phyloP scores from a whole-genome alignment of 2,113 vertebrate species.

The Platysteira castanea region DNA sequence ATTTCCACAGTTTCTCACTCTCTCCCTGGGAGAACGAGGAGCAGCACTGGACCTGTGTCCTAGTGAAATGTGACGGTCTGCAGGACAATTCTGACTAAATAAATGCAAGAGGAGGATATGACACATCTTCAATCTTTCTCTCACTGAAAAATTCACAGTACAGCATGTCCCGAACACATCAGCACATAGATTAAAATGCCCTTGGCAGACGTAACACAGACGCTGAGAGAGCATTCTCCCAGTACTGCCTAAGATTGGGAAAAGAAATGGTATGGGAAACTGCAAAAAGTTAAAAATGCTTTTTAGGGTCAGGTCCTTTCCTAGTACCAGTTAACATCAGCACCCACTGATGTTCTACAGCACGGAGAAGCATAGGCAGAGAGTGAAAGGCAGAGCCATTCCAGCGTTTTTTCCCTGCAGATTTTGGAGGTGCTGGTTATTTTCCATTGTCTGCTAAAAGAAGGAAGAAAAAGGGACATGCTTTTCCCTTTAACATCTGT shows the following conservation, averaged over 20 bases:
- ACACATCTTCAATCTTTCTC: background rate
- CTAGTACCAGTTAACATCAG: background rate
- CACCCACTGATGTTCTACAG: accelerated
- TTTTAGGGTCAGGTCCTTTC: background rate
- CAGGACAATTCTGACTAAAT: background rate
- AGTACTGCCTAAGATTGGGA: background rate
- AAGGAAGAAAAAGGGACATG: background rate
- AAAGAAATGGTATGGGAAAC: background rate
- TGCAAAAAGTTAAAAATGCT: background rate
- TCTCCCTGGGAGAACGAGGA: accelerated
- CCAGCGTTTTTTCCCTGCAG: background rate
- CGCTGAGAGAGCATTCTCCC: background rate
- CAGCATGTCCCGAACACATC: background rate
- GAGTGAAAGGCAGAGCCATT: background rate
- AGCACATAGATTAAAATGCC: background rate
- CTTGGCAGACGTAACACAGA: background rate
- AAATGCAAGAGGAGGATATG: background rate
- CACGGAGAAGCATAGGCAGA: background rate
- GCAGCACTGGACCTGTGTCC: background rate
- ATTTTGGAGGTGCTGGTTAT: background rate
- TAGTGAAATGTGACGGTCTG: background rate
- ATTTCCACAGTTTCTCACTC: background rate
- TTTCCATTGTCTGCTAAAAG: background rate
- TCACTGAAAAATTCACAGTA: background rate
- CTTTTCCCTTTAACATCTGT: background rate